Percentiles rank a stretch among this genome's conserved stretches.
These are phyloP conservation scores for Lepidurus arcticus DNA, from an alignment of 1,140 invertebrate genomes.

Conservation along the genomic window DNA sequence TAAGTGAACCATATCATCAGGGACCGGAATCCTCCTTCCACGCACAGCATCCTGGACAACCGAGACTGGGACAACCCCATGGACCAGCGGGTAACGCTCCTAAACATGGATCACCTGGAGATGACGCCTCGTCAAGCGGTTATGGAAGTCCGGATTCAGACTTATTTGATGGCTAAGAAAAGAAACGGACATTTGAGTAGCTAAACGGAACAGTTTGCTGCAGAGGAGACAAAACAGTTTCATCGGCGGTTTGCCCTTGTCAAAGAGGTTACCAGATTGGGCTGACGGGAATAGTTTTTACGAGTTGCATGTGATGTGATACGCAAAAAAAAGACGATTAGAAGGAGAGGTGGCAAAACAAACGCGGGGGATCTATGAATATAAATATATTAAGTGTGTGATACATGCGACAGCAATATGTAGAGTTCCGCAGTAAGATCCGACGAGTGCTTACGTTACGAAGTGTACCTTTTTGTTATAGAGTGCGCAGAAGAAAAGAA, in stretches of 20 bases:
- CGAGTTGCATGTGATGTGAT: slow-evolving; percentile 3
- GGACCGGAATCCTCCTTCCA: not conserved
- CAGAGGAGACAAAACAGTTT: too few relatives aligned
- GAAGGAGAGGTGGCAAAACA: not conserved
- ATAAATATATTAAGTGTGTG: not conserved
- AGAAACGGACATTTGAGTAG: not conserved
- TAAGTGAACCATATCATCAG: slow-evolving; percentile 10
- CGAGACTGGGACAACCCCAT: slow-evolving; percentile 3
- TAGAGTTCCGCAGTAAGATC: not conserved
- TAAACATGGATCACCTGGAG: slow-evolving; percentile 32
- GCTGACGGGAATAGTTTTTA: not conserved
- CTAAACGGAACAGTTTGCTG: too few relatives aligned
- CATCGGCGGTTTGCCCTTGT: too few relatives aligned
- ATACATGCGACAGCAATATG: slow-evolving; percentile 14
- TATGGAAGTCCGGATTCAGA: slow-evolving; percentile 33
- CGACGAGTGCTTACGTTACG: not conserved
- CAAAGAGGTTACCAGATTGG: too few relatives aligned
- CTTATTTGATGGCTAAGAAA: slow-evolving; percentile 25
- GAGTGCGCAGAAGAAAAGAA: slow-evolving; percentile 1
- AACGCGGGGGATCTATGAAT: not conserved
- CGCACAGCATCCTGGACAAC: not conserved
- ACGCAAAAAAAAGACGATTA: not conserved
- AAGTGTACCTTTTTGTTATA: slow-evolving; percentile 3
- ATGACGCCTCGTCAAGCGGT: slow-evolving; percentile 31
- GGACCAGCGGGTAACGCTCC: not conserved